Base-by-base conservation (phyloP, 2,113 vertebrate genomes). In the Corythornis vintsioides region DNA sequence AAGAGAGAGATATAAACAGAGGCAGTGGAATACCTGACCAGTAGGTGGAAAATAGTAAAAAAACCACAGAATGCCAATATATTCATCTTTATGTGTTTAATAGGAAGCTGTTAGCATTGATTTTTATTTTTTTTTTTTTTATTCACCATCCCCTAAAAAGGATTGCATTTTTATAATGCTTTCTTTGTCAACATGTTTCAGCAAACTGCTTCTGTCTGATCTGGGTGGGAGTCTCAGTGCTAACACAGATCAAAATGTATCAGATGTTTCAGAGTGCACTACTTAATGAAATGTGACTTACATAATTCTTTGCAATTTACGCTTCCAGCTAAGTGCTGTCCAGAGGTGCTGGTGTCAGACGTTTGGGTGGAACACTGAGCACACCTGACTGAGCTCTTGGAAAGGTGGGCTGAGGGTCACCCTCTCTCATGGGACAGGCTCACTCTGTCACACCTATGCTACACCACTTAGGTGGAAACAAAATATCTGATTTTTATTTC, bases 391-490 rank as follows among this genome's bases (percentile, higher is more conserved):
- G 50, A 86, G 52, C 7, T 78, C 59, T 77, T 33, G 28, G 60
- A 86, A 82, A 75, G 29, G 11, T 61, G 22, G 14, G 2, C 20
- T 71, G 43, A 3, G 25, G 25, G 9, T 57, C 11, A 25, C 15
- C 3, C 16, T 72, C 43, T 10, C 17, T 45, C n/a, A 5, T 3
- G 14, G 33, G 45, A 20, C 0, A 0, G 26, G 33, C 42, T 83
- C 47, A 40, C 0, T 0, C 29, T 75, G 45, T 10, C 56, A 33
- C 0, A 1, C 1, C 0, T 45, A 24, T 0, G 0, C 26, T n/a
- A 33, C 25, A 18, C 59, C 43, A 67, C 35, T 64, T 74, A 33
- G 24, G 26, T 52, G 31, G 65, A 89, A 90, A 5, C 7, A 48
- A 78, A 89, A 33, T 20, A 60, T 14, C 60, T 74, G 26, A 47